Conservation (phyloP, 2,797 vertebrate genomes). For the Trematomus bernacchii region DNA sequence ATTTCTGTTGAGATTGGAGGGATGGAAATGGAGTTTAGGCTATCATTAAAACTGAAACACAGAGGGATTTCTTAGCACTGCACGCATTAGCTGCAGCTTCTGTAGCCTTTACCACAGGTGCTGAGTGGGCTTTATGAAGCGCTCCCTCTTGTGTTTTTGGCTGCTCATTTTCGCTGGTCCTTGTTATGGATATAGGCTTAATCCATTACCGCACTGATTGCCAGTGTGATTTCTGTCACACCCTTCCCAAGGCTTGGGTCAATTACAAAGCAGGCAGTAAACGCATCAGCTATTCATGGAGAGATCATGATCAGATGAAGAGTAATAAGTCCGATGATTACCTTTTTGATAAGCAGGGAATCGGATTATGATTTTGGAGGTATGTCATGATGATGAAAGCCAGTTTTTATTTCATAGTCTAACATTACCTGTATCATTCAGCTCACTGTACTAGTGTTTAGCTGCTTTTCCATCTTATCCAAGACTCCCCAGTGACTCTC, state of each 20-base stretch:
- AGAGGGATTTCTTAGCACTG: constrained; percentile 64
- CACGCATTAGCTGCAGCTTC: constrained; percentile 62
- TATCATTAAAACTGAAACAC: constrained; percentile 75
- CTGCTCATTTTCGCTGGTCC: constrained; percentile 58
- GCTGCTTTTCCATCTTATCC: constrained; percentile 65
- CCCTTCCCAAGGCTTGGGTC: constrained; percentile 66
- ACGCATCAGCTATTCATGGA: constrained; percentile 61
- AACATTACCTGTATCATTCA: constrained; percentile 60
- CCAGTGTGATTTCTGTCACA: constrained; percentile 72
- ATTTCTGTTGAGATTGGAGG: constrained; percentile 73
- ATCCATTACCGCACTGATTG: constrained; percentile 76
- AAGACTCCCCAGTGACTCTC: constrained; percentile 60
- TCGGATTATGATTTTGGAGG: constrained; percentile 59
- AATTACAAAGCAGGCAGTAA: constrained; percentile 69
- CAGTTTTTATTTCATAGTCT: constrained; percentile 52
- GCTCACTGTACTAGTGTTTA: constrained; percentile 42
- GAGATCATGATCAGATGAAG: constrained; percentile 57
- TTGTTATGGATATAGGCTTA: constrained; percentile 71
- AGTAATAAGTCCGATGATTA: constrained; percentile 68
- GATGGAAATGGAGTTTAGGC: constrained; percentile 70
- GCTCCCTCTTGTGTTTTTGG: constrained; percentile 70
- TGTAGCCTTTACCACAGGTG: constrained; percentile 63
- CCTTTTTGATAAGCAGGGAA: constrained; percentile 64
- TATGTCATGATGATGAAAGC: constrained; percentile 47
- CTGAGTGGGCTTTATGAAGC: constrained; percentile 69